Evolutionary conservation across 2,888 invertebrate species (phyloP).

Genomic region (Oscheius sp.): DNA sequence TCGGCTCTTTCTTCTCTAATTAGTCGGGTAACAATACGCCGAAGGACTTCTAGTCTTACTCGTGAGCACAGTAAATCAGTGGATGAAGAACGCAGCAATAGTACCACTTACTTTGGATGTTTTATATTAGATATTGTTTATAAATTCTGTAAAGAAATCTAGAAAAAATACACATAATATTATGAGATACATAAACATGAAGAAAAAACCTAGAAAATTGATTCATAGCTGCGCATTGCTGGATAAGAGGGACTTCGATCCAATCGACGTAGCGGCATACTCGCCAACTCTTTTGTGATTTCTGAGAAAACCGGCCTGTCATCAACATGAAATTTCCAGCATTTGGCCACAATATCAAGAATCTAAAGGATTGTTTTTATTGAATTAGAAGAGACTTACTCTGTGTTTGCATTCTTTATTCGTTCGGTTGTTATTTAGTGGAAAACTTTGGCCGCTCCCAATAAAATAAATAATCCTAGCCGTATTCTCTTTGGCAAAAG

Average conservation of each 20-base stretch:
- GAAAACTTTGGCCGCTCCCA: conserved; percentile 93
- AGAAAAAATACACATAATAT: neutral
- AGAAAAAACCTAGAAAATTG: conserved; percentile 36
- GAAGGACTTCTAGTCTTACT: conserved; percentile 56
- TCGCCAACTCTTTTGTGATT: conserved; percentile 83
- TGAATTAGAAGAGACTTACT: conserved; percentile 81
- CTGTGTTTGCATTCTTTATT: conserved; percentile 79
- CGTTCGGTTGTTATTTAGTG: conserved; percentile 89
- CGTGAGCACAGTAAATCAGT: conserved; percentile 41
- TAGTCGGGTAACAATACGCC: conserved; percentile 60
- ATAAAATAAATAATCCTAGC: conserved; percentile 98
- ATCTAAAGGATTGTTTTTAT: conserved; percentile 77
- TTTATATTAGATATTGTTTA: neutral
- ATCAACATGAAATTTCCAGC: conserved; percentile 87
- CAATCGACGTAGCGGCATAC: conserved; percentile 91
- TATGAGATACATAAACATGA: neutral
- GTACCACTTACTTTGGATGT: conserved; percentile 1
- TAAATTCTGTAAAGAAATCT: neutral
- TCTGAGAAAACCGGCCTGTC: conserved; percentile 90
- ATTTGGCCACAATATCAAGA: conserved; percentile 82
- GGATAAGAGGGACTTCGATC: conserved; percentile 98
- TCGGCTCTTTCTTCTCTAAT: conserved; percentile 68
- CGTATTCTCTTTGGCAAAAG: conserved; percentile 79
- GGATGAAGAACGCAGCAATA: conserved; percentile 7
- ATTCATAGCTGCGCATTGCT: conserved; percentile 44